Evolutionary conservation across 2,113 vertebrate species (phyloP).

Genomic region (Nettapus auritus): DNA sequence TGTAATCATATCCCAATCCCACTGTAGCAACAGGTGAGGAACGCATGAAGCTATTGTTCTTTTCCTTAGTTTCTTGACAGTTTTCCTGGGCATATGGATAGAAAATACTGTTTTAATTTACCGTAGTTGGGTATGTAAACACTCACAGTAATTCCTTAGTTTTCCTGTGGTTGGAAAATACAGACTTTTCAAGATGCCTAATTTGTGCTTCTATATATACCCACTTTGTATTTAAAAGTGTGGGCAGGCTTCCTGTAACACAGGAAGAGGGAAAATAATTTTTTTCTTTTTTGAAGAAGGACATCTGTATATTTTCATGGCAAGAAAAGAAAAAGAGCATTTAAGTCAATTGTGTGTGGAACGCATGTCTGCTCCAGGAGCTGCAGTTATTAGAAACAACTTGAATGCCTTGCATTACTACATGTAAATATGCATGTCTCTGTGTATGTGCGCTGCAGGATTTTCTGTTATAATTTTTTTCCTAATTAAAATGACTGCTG

Average conservation of each 20-base stretch:
- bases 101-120: background rate
- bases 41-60: background rate
- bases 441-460: background rate
- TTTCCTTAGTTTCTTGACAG: background rate
- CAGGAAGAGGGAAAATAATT: conserved; percentile 65
- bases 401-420: conserved; percentile 55
- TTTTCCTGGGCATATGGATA: background rate
- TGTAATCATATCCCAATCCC: background rate
- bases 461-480: conserved; percentile 10
- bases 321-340: conserved; percentile 10
- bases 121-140: background rate
- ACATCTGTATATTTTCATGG: conserved; percentile 72
- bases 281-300: conserved; percentile 51
- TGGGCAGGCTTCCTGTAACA: conserved; percentile 75
- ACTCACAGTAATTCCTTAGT: conserved; percentile 51
- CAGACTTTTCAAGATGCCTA: conserved; percentile 71
- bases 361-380: conserved; percentile 36
- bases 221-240: conserved; percentile 75
- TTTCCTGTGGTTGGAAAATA: conserved; percentile 75
- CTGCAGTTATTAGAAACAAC: conserved; percentile 47
- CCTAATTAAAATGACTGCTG: conserved; percentile 47
- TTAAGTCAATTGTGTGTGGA: conserved; percentile 57
- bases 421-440: background rate
- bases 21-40: conserved; percentile 8
- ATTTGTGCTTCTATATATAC: conserved; percentile 78